Evolutionary conservation across 1,140 invertebrate species (phyloP).

Genomic region (Physella acuta): DNA sequence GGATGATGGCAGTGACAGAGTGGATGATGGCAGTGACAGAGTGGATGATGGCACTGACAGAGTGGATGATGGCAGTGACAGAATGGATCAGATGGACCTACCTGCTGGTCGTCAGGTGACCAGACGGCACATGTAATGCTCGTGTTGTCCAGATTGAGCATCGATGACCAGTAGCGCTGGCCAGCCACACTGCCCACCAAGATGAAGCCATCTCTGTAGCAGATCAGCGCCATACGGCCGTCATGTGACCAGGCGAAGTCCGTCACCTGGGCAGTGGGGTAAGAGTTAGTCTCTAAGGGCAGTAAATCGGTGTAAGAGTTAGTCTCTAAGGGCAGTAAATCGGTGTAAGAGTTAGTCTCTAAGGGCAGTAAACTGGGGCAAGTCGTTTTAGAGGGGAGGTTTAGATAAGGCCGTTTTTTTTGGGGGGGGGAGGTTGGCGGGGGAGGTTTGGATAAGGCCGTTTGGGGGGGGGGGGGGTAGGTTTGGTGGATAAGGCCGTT

Average conservation of each 20-base stretch:
- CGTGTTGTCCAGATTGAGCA: conserved; percentile 84
- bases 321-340: too few species aligned
- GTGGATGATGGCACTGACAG: too few species aligned
- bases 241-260: conserved; percentile 99
- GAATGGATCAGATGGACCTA: conserved; percentile 54
- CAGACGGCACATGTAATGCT: conserved; percentile 94
- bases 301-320: too few species aligned
- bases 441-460: not conserved
- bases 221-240: conserved; percentile 96
- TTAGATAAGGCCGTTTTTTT: not conserved
- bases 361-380: too few species aligned
- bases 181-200: conserved; percentile 94
- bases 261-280: conserved; percentile 59
- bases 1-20: not conserved
- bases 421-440: not conserved
- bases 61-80: not conserved
- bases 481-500: too few species aligned
- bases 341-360: too few species aligned
- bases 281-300: too few species aligned
- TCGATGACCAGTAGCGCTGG: conserved; percentile 97
- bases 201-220: conserved; percentile 96
- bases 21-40: conserved; percentile 5
- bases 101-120: conserved; percentile 95
- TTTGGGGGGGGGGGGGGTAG: too few species aligned
- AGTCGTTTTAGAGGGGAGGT: too few species aligned